A percentile compares a stretch with the other conserved stretches of the same genome.
phyloP scores from a whole-genome alignment of 2,113 vertebrate species.

The Saccopteryx leptura region DNA sequence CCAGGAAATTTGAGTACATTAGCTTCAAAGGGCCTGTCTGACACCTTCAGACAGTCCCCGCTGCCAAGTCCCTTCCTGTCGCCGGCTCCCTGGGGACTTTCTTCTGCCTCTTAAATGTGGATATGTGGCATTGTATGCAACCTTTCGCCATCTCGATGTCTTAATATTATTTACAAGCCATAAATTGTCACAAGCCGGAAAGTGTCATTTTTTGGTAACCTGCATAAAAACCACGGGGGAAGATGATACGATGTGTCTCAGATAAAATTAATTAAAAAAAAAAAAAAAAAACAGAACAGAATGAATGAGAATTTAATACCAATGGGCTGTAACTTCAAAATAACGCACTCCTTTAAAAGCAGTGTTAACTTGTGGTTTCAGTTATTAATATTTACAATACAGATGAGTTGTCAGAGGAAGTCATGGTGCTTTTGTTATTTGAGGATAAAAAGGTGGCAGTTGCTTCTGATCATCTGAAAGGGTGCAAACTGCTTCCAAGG shows the following conservation, averaged over 20 bases:
- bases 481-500: background rate
- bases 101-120: constrained; percentile 71
- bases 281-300: background rate
- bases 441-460: background rate
- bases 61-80: constrained; percentile 74
- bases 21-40: constrained; percentile 86
- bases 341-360: background rate
- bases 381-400: background rate
- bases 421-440: background rate
- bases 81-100: constrained; percentile 74
- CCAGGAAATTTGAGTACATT: constrained; percentile 83
- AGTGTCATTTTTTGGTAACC: background rate
- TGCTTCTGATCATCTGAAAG: constrained; percentile 1
- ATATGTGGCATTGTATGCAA: constrained; percentile 54
- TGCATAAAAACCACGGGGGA: background rate
- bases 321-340: background rate
- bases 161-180: constrained; percentile 44
- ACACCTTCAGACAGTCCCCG: constrained; percentile 79
- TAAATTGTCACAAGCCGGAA: background rate
- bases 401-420: background rate
- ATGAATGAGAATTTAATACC: background rate
- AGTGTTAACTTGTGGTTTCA: background rate
- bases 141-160: constrained; percentile 3
- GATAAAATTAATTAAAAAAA: background rate
- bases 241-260: background rate